Percentiles rank a stretch among this genome's conserved stretches.
Evolutionary conservation across 2,113 vertebrate species (phyloP).

Genomic region (Pterocles burchelli): DNA sequence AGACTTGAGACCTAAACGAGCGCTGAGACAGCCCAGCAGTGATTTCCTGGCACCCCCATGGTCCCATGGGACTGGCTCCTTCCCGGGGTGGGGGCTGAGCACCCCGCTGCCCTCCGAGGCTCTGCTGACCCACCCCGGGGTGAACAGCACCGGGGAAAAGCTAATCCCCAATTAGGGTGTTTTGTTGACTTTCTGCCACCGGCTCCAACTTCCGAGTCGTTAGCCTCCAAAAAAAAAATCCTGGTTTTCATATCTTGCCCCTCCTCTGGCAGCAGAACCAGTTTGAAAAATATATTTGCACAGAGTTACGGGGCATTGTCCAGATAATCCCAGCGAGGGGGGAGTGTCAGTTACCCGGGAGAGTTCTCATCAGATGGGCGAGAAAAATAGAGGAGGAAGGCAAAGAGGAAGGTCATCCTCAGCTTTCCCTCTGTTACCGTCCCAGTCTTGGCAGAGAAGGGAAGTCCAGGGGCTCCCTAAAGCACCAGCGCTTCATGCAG

Average conservation of each 20-base stretch:
- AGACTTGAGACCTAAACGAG: rapidly evolving
- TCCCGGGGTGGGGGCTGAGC: not conserved
- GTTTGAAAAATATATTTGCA: not conserved
- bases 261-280: not conserved
- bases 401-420: not conserved
- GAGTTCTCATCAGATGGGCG: rapidly evolving
- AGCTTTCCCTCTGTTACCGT: not conserved
- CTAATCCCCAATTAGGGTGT: not conserved
- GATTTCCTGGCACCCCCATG: rapidly evolving
- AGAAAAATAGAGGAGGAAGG: not conserved
- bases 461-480: not conserved
- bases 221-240: not conserved
- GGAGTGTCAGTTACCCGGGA: rapidly evolving
- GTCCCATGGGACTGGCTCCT: not conserved
- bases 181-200: not conserved
- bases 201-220: not conserved
- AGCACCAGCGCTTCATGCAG: not conserved
- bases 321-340: not conserved
- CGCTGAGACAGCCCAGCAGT: rapidly evolving
- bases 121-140: not conserved
- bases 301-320: not conserved
- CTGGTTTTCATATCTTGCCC: not conserved
- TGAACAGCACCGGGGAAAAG: not conserved
- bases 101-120: not conserved
- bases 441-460: not conserved